Evolutionary conservation across 2,888 invertebrate species (phyloP), one percentile per base, ranked within the genome.

Genomic region (Apotomis betuletana): DNA sequence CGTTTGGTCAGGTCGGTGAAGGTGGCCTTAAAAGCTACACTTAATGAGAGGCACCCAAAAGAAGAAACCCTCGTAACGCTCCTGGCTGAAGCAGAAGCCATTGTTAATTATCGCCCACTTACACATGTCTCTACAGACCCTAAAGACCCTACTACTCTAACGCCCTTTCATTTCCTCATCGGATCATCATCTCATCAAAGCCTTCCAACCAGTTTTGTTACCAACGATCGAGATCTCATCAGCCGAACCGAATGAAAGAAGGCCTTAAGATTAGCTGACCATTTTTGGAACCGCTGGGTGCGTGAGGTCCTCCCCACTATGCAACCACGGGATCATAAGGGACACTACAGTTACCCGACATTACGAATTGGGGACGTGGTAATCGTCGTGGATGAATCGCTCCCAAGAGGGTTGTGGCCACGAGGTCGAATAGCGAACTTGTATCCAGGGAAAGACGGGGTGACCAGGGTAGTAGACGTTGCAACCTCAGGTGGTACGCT

Each of bases 51-150:
- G 10, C 5, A 46, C 46, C 46, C 3, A 36, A 51, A 62, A 36
- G 13, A 59, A 12, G 12, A 38, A 12, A 38, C n/a, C 3, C 38
- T 59, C 8, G 0, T 12, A 0, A 76, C 74, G 0, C 52, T 77
- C 0, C 69, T 75, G 4, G 5, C 54, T 9, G 75, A 77, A 73
- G 75, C 74, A 0, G 75, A 77, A 57, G 58, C 41, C 3, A 69
- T 69, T 0, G 64, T 75, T 0, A 74, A 77, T 52, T 65, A 63
- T 36, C 60, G 75, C 6, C 75, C 75, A 1, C 62, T 75, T 3
- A 70, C 74, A 3, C 69, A 73, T 13, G 74, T 77, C 0, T 65
- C 70, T 0, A 51, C 57, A 3, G 41, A 64, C 27, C 49, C 61
- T 5, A 72, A 74, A 0, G 62, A 70, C 27, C 61, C 60, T 55